Percentiles rank a stretch among this genome's conserved stretches.
Conservation (phyloP, 2,888 invertebrate species). For the Eumacrocentrus americanus region DNA sequence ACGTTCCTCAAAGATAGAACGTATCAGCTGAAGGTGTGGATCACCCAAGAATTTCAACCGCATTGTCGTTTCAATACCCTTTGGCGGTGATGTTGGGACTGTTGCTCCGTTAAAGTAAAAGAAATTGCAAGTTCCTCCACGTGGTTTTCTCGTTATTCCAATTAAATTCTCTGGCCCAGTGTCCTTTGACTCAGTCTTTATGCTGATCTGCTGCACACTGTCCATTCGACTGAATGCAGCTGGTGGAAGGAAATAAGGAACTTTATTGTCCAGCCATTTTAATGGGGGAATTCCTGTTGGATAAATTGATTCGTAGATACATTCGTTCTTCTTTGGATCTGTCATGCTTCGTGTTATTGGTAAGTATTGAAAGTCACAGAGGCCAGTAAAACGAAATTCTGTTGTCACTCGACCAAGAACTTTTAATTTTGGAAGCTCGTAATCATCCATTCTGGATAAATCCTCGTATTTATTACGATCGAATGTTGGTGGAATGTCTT, state of each 20-base stretch:
- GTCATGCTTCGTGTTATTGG: constrained; percentile 68
- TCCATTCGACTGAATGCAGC: constrained; percentile 80
- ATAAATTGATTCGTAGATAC: constrained; percentile 70
- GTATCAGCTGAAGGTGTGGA: constrained; percentile 55
- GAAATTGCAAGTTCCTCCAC: constrained; percentile 68
- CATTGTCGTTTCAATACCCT: constrained; percentile 65
- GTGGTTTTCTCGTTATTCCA: constrained; percentile 64
- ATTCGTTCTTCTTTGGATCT: constrained; percentile 62
- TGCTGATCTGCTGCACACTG: constrained; percentile 59
- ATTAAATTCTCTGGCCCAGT: constrained; percentile 58
- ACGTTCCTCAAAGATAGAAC: constrained; percentile 75
- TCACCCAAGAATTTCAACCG: constrained; percentile 59
- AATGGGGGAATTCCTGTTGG: constrained; percentile 66
- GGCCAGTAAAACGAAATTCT: constrained; percentile 72
- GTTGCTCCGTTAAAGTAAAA: constrained; percentile 70
- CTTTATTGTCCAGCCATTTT: constrained; percentile 66
- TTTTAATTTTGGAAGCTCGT: constrained; percentile 59
- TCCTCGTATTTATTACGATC: constrained; percentile 42
- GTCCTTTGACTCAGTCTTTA: constrained; percentile 50
- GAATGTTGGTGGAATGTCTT: constrained; percentile 18
- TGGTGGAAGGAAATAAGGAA: constrained; percentile 76
- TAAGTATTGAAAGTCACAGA: constrained; percentile 92
- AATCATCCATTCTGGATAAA: constrained; percentile 56
- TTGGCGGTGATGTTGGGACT: constrained; percentile 70
- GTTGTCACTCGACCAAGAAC: constrained; percentile 69